Base-by-base conservation (phyloP, 1,140 invertebrate species). In the Danaus plexippus region DNA sequence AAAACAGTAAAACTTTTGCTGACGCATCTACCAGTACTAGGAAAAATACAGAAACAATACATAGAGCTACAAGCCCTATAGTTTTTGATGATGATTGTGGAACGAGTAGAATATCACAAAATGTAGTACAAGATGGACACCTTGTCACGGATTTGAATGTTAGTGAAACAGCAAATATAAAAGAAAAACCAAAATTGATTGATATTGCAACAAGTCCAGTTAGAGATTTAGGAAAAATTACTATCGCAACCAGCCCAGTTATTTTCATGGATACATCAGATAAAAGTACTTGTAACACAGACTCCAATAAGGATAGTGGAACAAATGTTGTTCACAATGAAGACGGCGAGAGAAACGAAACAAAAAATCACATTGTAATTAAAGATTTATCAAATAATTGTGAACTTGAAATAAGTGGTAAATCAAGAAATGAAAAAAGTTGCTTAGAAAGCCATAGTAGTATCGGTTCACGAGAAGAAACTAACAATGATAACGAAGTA, bases 401-500 rank as follows among this genome's bases (percentile, higher is more conserved):
- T 54, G 65, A 71, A 59, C 40, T 61, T 32, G 59, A 69, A 63
- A 61, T 61, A 32, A 64, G 55, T 44, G 47, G 52, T 42, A 55
- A 61, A 46, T 32, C 58, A 41, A 40, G 45, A 43, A 49, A 67
- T 52, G 64, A 77, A 65, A 71, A 62, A 54, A 58, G 54, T 60
- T 73, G 69, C 52, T 54, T 79, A 47, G 70, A 76, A 54, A 45
- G 65, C 11, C 75, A 78, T 51, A 77, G 65, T 52, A 79, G 73
- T 61, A 71, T 61, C 12, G 68, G 72, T 53, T 22, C 66, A 41
- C 53, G 47, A 46, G 60, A 67, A 11, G 66, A 71, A 42, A 63
- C 44, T 32, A 66, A 48, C 53, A 61, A 61, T 57, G 79, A 85
- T 67, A 18, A 11, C 54, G 82, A 86, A 72, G 65, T 86, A 42